These are phyloP conservation scores for Pleuronectes platessa DNA, from an alignment of 2,113 vertebrate species.

Conservation along the genomic window DNA sequence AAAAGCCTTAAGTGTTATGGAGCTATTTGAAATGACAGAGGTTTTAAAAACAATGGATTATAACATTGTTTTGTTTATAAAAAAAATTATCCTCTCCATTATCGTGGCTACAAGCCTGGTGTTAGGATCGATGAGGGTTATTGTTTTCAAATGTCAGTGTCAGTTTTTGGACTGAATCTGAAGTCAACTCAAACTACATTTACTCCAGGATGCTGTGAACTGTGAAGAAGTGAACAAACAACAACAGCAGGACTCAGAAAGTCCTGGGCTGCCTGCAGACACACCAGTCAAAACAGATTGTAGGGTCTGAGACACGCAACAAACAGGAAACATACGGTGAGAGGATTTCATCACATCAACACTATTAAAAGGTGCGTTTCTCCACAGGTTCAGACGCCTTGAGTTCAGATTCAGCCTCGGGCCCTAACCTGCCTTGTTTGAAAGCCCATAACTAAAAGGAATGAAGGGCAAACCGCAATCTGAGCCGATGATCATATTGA, in stretches of 20 bases:
- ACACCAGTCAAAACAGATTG: conserved; percentile 23
- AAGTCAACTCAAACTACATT: conserved; percentile 42
- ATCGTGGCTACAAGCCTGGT: background rate
- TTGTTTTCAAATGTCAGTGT: conserved; percentile 15
- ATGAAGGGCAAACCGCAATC: conserved; percentile 15
- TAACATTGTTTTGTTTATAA: background rate
- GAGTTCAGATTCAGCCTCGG: background rate
- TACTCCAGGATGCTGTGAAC: conserved; percentile 20
- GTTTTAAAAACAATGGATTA: background rate
- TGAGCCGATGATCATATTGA: conserved; percentile 33
- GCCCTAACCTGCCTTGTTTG: background rate
- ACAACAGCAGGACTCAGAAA: conserved; percentile 11
- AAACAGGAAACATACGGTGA: background rate
- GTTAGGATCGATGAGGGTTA: background rate
- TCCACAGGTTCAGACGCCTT: background rate
- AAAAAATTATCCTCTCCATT: background rate
- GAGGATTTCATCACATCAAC: conserved; percentile 8
- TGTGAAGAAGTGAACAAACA: conserved; percentile 28
- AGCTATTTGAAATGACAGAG: background rate
- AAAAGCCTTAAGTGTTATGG: background rate
- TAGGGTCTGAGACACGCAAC: background rate
- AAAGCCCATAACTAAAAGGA: conserved; percentile 24
- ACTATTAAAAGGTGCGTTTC: conserved; percentile 6
- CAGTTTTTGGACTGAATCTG: conserved; percentile 27
- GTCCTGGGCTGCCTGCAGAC: conserved; percentile 39